These are phyloP conservation scores for Minunthozetes semirufus DNA, from an alignment of 2,888 invertebrate genomes.

Conservation along the genomic window DNA sequence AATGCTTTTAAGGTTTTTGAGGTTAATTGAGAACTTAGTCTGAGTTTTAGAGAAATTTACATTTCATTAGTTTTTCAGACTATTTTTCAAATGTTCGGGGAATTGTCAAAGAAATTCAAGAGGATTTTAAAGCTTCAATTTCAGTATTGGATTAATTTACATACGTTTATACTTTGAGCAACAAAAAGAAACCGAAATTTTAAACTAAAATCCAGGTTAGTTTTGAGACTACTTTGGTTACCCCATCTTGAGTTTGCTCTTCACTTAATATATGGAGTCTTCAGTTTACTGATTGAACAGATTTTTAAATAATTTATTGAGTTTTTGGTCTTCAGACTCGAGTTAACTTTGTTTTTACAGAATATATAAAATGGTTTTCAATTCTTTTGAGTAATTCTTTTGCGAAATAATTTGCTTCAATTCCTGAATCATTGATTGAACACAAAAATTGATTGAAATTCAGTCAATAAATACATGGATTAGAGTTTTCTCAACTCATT, in stretches of 20 bases:
- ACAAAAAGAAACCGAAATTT: too few species aligned
- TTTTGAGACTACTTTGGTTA: too few species aligned
- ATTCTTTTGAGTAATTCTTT: background rate
- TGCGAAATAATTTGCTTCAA: background rate
- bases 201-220: too few species aligned
- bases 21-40: too few species aligned
- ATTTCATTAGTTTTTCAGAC: too few species aligned
- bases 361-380: background rate
- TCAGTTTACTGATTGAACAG: background rate
- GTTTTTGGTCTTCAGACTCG: background rate
- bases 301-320: constrained; percentile 10
- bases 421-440: background rate
- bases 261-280: background rate
- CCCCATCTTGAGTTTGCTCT: background rate
- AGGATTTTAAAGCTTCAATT: too few species aligned
- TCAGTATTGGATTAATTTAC: too few species aligned
- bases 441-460: background rate
- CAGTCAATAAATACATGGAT: background rate
- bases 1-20: too few species aligned
- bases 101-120: too few species aligned
- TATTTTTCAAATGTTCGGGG: too few species aligned
- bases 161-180: too few species aligned
- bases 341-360: constrained; percentile 1
- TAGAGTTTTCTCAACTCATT: background rate
- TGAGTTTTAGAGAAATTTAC: too few species aligned